Base-by-base conservation (phyloP, 2,797 vertebrate genomes). In the Neostethus bicornis region DNA sequence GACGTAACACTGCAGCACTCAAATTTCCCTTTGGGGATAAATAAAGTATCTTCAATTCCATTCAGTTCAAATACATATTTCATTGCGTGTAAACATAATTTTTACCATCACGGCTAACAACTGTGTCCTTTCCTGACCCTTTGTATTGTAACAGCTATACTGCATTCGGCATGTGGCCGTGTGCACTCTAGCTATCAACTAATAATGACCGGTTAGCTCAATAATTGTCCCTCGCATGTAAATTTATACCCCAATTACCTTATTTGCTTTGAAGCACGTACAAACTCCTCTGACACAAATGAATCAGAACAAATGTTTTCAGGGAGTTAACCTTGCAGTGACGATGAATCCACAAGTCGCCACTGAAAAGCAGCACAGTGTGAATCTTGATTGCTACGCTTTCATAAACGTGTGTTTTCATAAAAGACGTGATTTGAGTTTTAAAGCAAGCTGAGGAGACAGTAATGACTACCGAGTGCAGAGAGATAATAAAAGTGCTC, bases 181-280 rank as follows among this genome's bases (percentile, higher is more conserved):
- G 32, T 58, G 28, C 35, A 14, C 17, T 4, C 1, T 16, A 23
- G 39, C 28, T 21, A 4, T 34, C 41, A 57, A 45, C 19, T 49
- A 49, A 14, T 51, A n/a, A 59, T 13, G 43, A 52, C 5, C 7
- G 1, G 34, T 45, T 25, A 47, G 51, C 46, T 65, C 3, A 1
- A 53, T 59, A 60, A 59, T 60, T 64, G 60, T 52, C 0, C 11
- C 19, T 19, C 7, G 7, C 26, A 46, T 46, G 21, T 26, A 39
- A 51, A 56, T 66, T 75, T 11, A 70, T 34, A 25, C 59, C 12
- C 26, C 58, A 52, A 43, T 82, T 70, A 58, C 34, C 41, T n/a
- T 75, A 59, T 83, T 81, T 77, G 73, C 35, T 64, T 66, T 63
- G 1, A 13, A 55, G 32, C 8, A 14, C 47, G 7, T 34, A 31